Percentiles rank a stretch among this genome's conserved stretches.
Evolutionary conservation across 2,797 vertebrate species (phyloP).

Genomic region (Rhynchotus rufescens): DNA sequence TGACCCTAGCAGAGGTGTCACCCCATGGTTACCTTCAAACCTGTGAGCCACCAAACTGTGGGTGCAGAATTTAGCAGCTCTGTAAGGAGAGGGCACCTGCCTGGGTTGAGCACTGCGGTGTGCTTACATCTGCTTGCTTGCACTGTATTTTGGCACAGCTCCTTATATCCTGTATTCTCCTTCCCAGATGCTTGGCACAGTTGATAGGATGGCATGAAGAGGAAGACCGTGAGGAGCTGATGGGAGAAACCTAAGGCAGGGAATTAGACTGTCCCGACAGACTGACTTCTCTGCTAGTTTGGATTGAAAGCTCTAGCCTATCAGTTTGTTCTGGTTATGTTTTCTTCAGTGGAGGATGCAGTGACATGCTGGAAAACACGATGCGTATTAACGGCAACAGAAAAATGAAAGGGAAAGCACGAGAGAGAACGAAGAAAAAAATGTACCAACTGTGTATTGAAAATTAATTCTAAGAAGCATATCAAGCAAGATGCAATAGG

Average conservation of each 20-base stretch:
- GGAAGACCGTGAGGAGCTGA: not conserved
- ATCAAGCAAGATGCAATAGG: not conserved
- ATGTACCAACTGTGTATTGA: not conserved
- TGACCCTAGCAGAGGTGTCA: not conserved
- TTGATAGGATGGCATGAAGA: not conserved
- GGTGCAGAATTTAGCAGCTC: not conserved
- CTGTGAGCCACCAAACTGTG: not conserved
- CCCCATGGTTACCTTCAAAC: fast-evolving
- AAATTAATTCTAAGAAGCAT: not conserved
- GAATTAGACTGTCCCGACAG: not conserved
- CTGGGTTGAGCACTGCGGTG: not conserved
- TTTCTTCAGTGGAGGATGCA: not conserved
- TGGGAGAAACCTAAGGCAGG: not conserved
- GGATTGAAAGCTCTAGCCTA: not conserved
- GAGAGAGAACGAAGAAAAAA: not conserved
- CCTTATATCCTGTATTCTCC: not conserved
- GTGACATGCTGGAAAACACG: not conserved
- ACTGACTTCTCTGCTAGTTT: not conserved
- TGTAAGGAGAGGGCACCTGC: not conserved
- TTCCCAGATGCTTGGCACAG: not conserved
- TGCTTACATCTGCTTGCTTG: not conserved
- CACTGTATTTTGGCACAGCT: not conserved
- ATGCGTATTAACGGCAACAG: not conserved
- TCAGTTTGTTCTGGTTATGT: not conserved
- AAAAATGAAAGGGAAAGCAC: not conserved